Percentiles rank a stretch among this genome's conserved stretches.
phyloP scores from a whole-genome alignment of 2,797 vertebrate species.

The Lacerta agilis region DNA sequence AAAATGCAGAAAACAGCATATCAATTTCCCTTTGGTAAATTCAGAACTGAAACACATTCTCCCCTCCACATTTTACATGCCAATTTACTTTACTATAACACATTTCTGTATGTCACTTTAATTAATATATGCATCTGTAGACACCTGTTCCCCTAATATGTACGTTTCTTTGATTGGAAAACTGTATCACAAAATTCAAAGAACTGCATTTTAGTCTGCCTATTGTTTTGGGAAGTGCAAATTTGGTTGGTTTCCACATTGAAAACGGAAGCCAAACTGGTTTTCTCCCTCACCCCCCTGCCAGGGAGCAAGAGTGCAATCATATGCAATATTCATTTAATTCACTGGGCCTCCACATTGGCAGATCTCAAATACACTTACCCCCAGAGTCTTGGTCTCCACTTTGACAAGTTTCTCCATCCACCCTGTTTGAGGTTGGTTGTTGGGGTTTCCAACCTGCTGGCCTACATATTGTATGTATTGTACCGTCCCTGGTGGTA shows the following conservation, averaged over 20 bases:
- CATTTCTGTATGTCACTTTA: background rate
- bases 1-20: background rate
- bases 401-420: background rate
- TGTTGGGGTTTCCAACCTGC: background rate
- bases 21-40: background rate
- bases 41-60: too few relatives aligned
- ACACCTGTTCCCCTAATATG: background rate
- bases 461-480: background rate
- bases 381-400: constrained; percentile 24
- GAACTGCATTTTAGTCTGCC: background rate
- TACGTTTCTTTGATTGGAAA: background rate
- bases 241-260: background rate
- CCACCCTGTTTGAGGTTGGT: background rate
- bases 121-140: background rate
- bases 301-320: background rate
- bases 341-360: too few relatives aligned
- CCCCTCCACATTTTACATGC: too few relatives aligned
- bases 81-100: background rate
- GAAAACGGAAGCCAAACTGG: background rate
- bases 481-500: background rate
- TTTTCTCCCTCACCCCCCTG: background rate
- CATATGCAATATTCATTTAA: background rate
- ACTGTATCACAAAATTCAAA: background rate
- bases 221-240: background rate
- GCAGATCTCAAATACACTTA: background rate